Evolutionary conservation across 2,797 vertebrate genomes (phyloP).

Genomic region (Peromyscus aztecus): DNA sequence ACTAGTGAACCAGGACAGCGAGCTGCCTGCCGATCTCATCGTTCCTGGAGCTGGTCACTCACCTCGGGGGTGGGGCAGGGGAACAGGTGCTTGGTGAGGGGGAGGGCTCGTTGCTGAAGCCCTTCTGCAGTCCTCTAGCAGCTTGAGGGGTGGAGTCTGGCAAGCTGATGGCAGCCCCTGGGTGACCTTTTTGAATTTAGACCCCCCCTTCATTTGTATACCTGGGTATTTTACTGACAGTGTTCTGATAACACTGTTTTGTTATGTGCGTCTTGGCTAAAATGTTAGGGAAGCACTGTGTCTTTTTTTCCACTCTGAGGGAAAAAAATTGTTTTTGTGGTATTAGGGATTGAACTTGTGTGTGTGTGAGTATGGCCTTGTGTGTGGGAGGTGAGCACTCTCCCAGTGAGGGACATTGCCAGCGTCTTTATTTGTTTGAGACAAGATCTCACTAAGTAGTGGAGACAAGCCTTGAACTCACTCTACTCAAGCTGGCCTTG

Average conservation of each 20-base stretch:
- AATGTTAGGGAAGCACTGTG: not conserved
- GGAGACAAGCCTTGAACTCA: not conserved
- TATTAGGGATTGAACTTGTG: not conserved
- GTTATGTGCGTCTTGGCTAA: not conserved
- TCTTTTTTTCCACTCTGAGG: not conserved
- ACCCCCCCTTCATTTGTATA: not conserved
- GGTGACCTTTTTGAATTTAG: not conserved
- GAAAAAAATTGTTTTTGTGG: not conserved
- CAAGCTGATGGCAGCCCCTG: fast-evolving
- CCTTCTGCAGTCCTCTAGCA: not conserved
- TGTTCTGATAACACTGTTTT: not conserved
- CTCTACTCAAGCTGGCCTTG: not conserved
- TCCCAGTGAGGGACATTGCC: too few species aligned
- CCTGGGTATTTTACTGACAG: not conserved
- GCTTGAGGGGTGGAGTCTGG: not conserved
- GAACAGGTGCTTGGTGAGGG: not conserved
- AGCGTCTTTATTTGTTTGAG: not conserved
- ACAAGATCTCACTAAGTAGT: not conserved
- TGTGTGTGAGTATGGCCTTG: not conserved
- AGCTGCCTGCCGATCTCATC: fast-evolving
- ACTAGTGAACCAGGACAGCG: fast-evolving
- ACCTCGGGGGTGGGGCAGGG: not conserved
- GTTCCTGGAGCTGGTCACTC: not conserved
- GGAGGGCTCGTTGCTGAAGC: not conserved
- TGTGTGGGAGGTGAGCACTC: not conserved